These are phyloP conservation scores for Daboia siamensis DNA, from an alignment of 2,113 vertebrate genomes.

Conservation along the genomic window DNA sequence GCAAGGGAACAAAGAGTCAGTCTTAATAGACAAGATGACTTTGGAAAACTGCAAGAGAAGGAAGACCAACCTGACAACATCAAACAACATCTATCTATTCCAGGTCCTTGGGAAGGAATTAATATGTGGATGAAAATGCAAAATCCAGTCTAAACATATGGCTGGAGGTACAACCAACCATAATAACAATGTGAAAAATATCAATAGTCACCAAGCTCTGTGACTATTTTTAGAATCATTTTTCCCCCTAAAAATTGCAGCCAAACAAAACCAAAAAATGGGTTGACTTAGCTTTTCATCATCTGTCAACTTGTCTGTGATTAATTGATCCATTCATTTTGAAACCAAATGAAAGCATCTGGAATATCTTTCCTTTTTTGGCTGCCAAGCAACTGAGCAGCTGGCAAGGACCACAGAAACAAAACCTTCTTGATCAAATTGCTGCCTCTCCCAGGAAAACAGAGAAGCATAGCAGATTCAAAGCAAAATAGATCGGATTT, in stretches of 20 bases:
- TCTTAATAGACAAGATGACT: background rate
- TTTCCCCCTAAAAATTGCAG: background rate
- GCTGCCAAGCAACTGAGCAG: background rate
- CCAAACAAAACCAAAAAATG: background rate
- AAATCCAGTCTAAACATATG: background rate
- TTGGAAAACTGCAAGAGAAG: background rate
- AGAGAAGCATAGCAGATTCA: background rate
- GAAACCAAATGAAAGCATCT: constrained; percentile 24
- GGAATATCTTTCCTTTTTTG: background rate
- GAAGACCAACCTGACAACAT: background rate
- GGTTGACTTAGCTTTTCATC: constrained; percentile 3
- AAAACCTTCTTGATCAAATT: background rate
- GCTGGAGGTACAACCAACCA: background rate
- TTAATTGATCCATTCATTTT: constrained; percentile 7
- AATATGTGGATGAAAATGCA: background rate
- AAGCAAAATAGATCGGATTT: background rate
- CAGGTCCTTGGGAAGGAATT: background rate
- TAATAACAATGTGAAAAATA: background rate
- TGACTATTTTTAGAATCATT: background rate
- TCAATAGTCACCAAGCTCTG: background rate
- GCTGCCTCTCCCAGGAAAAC: background rate
- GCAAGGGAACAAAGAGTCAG: background rate
- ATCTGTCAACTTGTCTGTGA: constrained; percentile 14
- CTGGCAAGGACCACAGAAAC: background rate
- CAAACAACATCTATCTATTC: background rate